Evolutionary conservation across 2,113 vertebrate species (phyloP).

Genomic region (Urocynchramus pylzowi): DNA sequence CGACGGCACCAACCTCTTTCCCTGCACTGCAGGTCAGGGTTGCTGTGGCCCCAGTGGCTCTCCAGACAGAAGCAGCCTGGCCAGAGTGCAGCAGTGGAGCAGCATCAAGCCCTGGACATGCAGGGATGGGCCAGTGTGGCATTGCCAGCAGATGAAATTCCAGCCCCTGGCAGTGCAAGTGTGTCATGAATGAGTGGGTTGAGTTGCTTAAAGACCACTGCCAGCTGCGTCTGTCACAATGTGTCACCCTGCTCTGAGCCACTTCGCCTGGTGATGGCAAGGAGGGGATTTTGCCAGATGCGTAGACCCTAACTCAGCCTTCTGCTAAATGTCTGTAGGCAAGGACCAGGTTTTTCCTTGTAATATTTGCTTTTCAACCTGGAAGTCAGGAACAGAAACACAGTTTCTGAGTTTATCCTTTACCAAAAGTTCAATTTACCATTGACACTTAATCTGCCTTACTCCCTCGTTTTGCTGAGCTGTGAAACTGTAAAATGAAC

Average conservation of each 20-base stretch:
- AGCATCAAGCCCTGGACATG: neutral
- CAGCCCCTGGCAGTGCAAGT: neutral
- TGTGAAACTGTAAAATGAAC: neutral
- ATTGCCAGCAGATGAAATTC: neutral
- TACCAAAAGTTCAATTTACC: neutral
- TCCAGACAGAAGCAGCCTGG: neutral
- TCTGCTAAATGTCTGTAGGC: neutral
- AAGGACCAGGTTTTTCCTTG: neutral
- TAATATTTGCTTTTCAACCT: neutral
- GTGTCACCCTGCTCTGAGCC: neutral
- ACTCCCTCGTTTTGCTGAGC: neutral
- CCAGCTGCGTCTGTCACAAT: neutral
- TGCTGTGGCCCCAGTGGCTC: neutral
- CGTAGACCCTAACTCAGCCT: neutral
- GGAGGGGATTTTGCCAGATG: neutral
- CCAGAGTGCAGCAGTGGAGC: neutral
- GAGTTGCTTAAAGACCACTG: neutral
- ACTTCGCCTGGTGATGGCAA: neutral
- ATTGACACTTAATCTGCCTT: neutral
- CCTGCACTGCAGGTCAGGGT: neutral
- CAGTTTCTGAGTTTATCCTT: neutral
- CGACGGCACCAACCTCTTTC: rapidly evolving
- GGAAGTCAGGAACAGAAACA: neutral
- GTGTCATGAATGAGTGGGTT: neutral
- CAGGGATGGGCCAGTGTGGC: neutral